Conservation (phyloP, 2,113 vertebrate genomes). For the Erythrocercus mccallii region DNA sequence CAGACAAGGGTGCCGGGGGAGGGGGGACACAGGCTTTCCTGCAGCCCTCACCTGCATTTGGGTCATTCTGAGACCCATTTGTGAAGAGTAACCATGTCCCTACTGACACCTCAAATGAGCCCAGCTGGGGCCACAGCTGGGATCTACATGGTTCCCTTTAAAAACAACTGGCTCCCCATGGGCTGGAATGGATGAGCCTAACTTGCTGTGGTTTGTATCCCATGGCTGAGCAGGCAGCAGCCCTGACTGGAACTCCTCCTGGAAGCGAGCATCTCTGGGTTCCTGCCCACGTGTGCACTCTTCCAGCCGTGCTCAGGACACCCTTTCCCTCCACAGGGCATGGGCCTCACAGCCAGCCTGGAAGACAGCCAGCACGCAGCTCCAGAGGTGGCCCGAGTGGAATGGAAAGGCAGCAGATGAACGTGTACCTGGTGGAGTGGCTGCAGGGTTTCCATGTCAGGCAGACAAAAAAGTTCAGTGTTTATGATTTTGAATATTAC, state of each 20-base stretch:
- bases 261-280: neutral
- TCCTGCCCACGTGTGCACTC: rapidly evolving
- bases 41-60: neutral
- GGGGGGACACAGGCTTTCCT: neutral
- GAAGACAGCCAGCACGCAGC: rapidly evolving
- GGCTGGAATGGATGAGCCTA: neutral
- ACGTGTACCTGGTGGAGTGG: rapidly evolving
- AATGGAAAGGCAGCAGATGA: neutral
- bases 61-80: neutral
- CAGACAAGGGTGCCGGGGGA: rapidly evolving
- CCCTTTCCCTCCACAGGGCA: neutral
- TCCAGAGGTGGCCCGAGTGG: neutral
- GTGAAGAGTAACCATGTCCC: neutral
- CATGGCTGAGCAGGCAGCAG: neutral
- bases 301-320: neutral
- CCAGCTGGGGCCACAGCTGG: neutral
- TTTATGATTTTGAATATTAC: neutral
- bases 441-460: neutral
- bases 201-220: neutral
- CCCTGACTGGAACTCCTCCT: rapidly evolving
- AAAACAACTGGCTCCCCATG: neutral
- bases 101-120: neutral
- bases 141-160: neutral
- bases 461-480: neutral
- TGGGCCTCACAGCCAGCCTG: rapidly evolving